Base-by-base conservation (phyloP, 2,113 vertebrate genomes). In the Synodontis membranacea region DNA sequence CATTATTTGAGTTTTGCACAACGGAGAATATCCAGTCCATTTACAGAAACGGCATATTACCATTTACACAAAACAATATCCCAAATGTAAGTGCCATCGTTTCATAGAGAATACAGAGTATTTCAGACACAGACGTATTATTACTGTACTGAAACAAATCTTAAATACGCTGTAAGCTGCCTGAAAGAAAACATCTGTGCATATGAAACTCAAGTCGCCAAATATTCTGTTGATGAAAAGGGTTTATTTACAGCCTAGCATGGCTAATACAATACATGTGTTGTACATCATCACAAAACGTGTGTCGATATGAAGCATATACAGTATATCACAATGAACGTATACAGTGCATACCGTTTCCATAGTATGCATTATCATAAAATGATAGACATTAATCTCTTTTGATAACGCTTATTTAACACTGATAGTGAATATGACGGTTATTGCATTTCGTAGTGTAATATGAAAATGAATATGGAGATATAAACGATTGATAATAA, bases 241-340 rank as follows among this genome's bases (percentile, higher is more conserved):
- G 17, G 62, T 95, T 95, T 95, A 96, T 95, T 96, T 95, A 95
- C 93, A 95, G 93, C 87, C 92, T 74, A 46, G 52, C 90, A 48
- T 54, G 28, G 91, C 93, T 88, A 91, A 93, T 89, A 93, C 92
- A 91, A 91, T 90, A 89, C 89, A 92, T 90, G 89, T 86, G 86
- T 88, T 82, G 85, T 87, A 87, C 90, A 89, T 92, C 87, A 91
- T 91, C 94, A 94, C 92, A 95, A 95, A 94, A 93, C 83, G 90
- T 88, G 87, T 80, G 90, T 90, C 92, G 93, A 91, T 89, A 93
- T 91, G 91, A 94, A 94, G 91, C 92, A 78, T 89, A 93, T 93
- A 92, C 92, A 4, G 52, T 58, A 58, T 89, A 92, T 90, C 90
- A 91, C 91, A 94, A 92, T 93, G 92, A 83, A 94, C 12, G 91